Percentiles rank a stretch among this genome's conserved stretches.
Conservation (phyloP, 1,140 invertebrate genomes). For the Drosophila tsacasi region DNA sequence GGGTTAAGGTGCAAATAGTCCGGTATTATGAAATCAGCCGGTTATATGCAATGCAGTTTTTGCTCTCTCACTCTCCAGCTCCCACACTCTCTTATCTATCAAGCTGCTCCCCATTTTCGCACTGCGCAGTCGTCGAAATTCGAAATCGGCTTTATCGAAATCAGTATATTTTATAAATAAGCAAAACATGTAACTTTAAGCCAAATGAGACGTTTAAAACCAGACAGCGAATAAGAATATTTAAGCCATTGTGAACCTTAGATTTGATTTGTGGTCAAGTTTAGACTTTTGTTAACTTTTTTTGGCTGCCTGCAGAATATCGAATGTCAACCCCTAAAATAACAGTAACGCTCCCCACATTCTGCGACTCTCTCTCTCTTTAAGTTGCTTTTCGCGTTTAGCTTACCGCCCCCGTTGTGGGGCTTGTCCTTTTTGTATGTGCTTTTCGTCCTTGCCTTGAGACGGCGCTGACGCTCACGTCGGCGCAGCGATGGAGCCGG, state of each 20-base stretch:
- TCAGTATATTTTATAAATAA: not conserved
- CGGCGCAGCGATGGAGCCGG: conserved; percentile 26
- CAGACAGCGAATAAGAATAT: not conserved
- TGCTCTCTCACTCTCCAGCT: conserved; percentile 5
- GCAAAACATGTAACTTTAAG: not conserved
- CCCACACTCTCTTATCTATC: not conserved
- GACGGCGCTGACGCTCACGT: conserved; percentile 34
- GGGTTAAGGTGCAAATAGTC: not conserved
- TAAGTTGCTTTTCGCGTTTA: not conserved
- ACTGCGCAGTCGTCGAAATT: conserved; percentile 41
- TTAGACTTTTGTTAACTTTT: not conserved
- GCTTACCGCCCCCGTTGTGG: conserved; percentile 36
- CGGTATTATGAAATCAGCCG: conserved; percentile 49
- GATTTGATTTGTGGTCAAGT: not conserved
- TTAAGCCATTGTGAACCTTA: not conserved
- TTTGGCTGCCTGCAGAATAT: not conserved
- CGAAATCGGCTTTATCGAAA: conserved; percentile 8
- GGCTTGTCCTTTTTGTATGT: conserved; percentile 68
- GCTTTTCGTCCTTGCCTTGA: conserved; percentile 72
- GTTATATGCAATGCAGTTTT: conserved; percentile 52
- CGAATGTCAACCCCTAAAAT: conserved; percentile 4
- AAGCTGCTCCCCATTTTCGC: not conserved
- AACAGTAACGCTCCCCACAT: not conserved
- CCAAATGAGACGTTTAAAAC: not conserved
- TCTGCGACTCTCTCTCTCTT: conserved; percentile 11